Base-by-base conservation (phyloP, 2,888 invertebrate genomes). In the Endotricha flammealis region DNA sequence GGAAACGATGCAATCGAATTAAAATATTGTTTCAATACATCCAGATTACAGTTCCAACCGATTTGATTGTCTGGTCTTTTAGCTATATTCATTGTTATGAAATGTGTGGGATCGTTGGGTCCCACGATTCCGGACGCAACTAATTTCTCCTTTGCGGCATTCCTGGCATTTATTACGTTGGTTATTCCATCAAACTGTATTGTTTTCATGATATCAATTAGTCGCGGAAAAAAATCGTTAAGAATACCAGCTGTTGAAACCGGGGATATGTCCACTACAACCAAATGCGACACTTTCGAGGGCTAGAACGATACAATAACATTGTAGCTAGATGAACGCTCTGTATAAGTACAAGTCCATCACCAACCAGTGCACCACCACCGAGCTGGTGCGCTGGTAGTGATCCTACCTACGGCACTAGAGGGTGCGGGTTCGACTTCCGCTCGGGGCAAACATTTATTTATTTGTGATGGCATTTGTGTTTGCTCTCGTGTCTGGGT, bases 221-320 rank as follows among this genome's bases (percentile, higher is more conserved):
- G 53, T 7, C 48, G 48, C 1, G 88, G 80, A 38, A 96, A 90
- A 51, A 91, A 87, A 3, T 73, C 58, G 9, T 83, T 81, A 1
- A 85, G 64, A 4, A 83, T 81, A 0, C 87, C 79, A 36, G 89
- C 88, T 0, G 80, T 78, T 12, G 87, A 78, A 1, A 89, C 58
- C 0, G 93, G 93, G 0, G 92, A 90, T 51, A 93, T 90, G 56
- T 93, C 93, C 10, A 91, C 90, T 3, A 92, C 87, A n/a, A 93
- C 65, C 32, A 93, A 69, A 45, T 88, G 89, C 12, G 88, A 79
- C 1, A 93, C 85, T 43, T 87, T 61, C 3, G 77, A 55, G 9
- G 90, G 89, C 88, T 88, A 68, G 20, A 75, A 78, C 10, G 11
- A 30, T 32, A 30, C 13, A 27, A 9, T 30, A n/a, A n/a, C n/a